phyloP scores from a whole-genome alignment of 2,888 invertebrate genomes.

The Calephelis perditalis region DNA sequence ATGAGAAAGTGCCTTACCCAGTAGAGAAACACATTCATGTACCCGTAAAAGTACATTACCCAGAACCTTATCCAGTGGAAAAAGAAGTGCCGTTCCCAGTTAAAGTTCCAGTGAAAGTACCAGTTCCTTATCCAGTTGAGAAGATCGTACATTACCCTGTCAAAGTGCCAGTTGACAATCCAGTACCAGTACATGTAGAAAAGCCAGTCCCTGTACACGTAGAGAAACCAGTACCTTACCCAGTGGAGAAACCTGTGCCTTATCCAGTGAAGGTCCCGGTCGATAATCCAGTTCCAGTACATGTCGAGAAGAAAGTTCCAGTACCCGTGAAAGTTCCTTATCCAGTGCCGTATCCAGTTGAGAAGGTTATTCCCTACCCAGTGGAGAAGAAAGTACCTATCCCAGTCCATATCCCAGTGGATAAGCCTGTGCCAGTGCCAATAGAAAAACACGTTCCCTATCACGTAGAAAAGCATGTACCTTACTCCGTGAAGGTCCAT shows the following conservation, averaged over 20 bases:
- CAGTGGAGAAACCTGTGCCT: conserved; percentile 83
- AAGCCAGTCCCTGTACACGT: conserved; percentile 84
- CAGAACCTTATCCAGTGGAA: conserved; percentile 85
- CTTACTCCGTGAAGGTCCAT: conserved; percentile 81
- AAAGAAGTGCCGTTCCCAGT: conserved; percentile 82
- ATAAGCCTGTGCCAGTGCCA: conserved; percentile 79
- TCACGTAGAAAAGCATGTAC: conserved; percentile 82
- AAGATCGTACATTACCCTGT: conserved; percentile 85
- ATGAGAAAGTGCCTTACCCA: conserved; percentile 82
- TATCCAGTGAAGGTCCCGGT: conserved; percentile 83
- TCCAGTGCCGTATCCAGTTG: conserved; percentile 84
- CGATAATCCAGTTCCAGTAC: conserved; percentile 84
- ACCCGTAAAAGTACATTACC: conserved; percentile 84
- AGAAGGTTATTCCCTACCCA: conserved; percentile 81
- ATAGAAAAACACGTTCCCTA: conserved; percentile 84
- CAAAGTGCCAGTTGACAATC: conserved; percentile 82
- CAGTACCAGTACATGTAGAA: conserved; percentile 82
- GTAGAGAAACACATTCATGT: conserved; percentile 83
- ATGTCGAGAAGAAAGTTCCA: conserved; percentile 88
- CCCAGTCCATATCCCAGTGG: conserved; percentile 81
- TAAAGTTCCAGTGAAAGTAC: conserved; percentile 83
- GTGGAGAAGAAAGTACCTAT: conserved; percentile 82
- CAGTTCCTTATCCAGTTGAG: conserved; percentile 86
- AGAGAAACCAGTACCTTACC: conserved; percentile 86
- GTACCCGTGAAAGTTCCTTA: conserved; percentile 85